Evolutionary conservation across 2,888 invertebrate genomes (phyloP).

Genomic region (Dorcus parallelipipedus): DNA sequence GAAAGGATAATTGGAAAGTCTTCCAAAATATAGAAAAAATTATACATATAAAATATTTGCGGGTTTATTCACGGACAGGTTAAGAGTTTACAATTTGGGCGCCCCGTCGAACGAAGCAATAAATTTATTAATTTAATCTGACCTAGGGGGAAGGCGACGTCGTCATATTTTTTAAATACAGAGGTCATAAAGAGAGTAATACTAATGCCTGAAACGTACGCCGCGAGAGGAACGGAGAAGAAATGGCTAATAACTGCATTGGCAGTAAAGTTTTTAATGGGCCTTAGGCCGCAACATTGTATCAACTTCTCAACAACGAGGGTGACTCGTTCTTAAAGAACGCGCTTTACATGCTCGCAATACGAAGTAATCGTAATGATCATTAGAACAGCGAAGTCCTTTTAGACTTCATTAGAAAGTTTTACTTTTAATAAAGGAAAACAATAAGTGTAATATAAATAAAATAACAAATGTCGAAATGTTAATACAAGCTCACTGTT

Average conservation of each 20-base stretch:
- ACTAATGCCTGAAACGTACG: slow-evolving; percentile 14
- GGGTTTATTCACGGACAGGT: too few species aligned
- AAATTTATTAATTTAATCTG: slow-evolving; percentile 21
- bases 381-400: slow-evolving; percentile 19
- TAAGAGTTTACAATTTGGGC: not conserved
- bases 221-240: slow-evolving; percentile 6
- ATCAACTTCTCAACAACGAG: slow-evolving; percentile 7
- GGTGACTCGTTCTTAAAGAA: slow-evolving; percentile 7
- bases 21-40: too few species aligned
- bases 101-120: slow-evolving; percentile 14
- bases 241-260: slow-evolving; percentile 20
- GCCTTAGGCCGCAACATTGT: slow-evolving; percentile 13
- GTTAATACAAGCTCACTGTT: too few species aligned
- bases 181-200: slow-evolving; percentile 7
- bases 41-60: too few species aligned
- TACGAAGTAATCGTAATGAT: slow-evolving; percentile 9
- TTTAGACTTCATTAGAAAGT: slow-evolving; percentile 14
- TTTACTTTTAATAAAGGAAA: too few species aligned
- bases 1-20: too few species aligned
- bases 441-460: too few species aligned
- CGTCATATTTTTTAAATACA: slow-evolving; percentile 6
- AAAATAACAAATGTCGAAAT: too few species aligned
- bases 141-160: slow-evolving; percentile 4
- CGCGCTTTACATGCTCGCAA: not conserved
- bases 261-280: slow-evolving; percentile 22